phyloP scores from a whole-genome alignment of 2,888 invertebrate species.

The Tinea pellionella region DNA sequence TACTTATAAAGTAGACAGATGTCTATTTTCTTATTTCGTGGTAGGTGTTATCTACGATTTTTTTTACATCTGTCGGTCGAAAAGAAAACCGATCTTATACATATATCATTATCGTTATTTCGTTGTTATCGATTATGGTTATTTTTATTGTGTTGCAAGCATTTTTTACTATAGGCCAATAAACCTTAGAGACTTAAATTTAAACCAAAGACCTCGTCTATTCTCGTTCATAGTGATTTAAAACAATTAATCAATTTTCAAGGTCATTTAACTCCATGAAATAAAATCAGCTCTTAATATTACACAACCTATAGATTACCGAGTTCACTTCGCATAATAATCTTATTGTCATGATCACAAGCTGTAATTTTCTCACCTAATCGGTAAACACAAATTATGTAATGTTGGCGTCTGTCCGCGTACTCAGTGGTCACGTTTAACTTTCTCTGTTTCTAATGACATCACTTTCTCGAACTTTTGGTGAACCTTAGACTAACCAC shows the following conservation, averaged over 20 bases:
- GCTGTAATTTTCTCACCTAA: conserved; percentile 31
- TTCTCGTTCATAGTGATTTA: neutral
- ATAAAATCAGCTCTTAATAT: neutral
- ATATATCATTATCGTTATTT: too few species aligned
- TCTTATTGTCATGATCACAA: neutral
- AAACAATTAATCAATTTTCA: neutral
- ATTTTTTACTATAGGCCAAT: too few species aligned
- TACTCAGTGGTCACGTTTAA: conserved; percentile 39
- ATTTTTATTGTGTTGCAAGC: too few species aligned
- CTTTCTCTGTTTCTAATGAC: conserved; percentile 43
- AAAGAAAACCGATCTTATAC: too few species aligned
- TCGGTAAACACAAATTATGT: conserved; percentile 52
- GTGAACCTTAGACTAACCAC: neutral
- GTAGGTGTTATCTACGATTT: too few species aligned
- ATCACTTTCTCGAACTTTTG: conserved; percentile 49
- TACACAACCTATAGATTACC: neutral
- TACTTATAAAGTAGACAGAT: too few species aligned
- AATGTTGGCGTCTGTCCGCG: conserved; percentile 41
- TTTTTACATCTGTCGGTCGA: too few species aligned
- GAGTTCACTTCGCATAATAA: neutral
- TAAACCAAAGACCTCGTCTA: too few species aligned
- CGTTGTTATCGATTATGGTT: too few species aligned
- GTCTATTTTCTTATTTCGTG: too few species aligned
- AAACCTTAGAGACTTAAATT: too few species aligned
- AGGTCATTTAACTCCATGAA: neutral